These are phyloP conservation scores for Cheirogaleus major DNA, from an alignment of 2,797 vertebrate species.

Conservation along the genomic window DNA sequence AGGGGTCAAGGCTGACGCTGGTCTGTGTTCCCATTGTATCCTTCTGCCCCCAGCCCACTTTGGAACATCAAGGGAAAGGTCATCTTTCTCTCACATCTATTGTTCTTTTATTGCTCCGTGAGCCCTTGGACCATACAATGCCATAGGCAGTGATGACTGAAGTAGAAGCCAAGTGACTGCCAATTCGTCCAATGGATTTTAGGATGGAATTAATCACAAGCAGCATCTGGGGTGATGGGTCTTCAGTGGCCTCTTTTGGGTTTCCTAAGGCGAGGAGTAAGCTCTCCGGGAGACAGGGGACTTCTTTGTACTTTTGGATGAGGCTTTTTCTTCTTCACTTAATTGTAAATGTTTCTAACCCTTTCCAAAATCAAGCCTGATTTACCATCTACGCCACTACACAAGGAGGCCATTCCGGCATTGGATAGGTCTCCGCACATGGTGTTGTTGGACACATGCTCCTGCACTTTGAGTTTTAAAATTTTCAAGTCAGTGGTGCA, in stretches of 20 bases:
- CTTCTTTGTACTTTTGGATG: conserved; percentile 46
- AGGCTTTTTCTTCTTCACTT: conserved; percentile 44
- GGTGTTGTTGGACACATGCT: not conserved
- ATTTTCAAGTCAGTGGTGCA: not conserved
- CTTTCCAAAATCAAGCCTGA: not conserved
- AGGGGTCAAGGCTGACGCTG: not conserved
- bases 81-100: not conserved
- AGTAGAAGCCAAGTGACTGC: not conserved
- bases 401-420: not conserved
- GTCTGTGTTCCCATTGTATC: rapidly evolving
- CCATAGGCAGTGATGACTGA: not conserved
- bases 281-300: not conserved
- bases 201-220: conserved; percentile 35
- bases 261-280: conserved; percentile 57
- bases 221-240: conserved; percentile 57
- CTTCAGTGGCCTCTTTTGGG: conserved; percentile 66
- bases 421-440: rapidly evolving
- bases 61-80: not conserved
- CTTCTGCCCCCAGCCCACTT: not conserved
- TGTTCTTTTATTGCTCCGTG: not conserved
- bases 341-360: not conserved
- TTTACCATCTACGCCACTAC: not conserved
- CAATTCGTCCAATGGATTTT: conserved; percentile 73
- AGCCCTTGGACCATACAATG: not conserved
- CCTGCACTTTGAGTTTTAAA: not conserved